These are phyloP conservation scores for Drosophila nigricruria DNA, from an alignment of 2,888 invertebrate species.

Conservation along the genomic window DNA sequence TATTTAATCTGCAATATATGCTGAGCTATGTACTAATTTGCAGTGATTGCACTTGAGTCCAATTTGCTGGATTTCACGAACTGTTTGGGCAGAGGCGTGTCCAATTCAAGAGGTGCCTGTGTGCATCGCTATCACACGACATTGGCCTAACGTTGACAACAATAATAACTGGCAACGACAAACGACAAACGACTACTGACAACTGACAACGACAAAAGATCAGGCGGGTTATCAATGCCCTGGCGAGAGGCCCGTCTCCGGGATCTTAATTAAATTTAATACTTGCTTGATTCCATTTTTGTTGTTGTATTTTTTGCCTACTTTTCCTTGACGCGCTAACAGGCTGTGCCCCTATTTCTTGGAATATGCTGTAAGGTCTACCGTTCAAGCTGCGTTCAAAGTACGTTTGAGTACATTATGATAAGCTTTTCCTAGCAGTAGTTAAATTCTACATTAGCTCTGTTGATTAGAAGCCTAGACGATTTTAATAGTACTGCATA, in stretches of 20 bases:
- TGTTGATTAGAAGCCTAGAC: slow-evolving; percentile 43
- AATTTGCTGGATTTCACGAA: slow-evolving; percentile 13
- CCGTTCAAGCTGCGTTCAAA: slow-evolving; percentile 40
- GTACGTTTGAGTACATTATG: slow-evolving; percentile 41
- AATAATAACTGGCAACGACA: slow-evolving; percentile 20
- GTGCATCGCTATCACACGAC: slow-evolving; percentile 14
- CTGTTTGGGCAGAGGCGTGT: slow-evolving; percentile 5
- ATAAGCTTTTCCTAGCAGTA: slow-evolving; percentile 21
- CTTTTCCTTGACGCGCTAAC: slow-evolving; percentile 32
- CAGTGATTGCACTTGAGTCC: slow-evolving; percentile 12
- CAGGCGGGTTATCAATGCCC: slow-evolving; percentile 46
- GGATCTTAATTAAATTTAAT: slow-evolving; percentile 46
- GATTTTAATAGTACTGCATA: slow-evolving; percentile 14
- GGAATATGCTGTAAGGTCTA: slow-evolving; percentile 49
- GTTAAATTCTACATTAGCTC: background rate
- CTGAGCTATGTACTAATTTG: background rate
- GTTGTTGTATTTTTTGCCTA: slow-evolving; percentile 20
- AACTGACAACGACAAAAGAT: slow-evolving; percentile 28
- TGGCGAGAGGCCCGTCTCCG: slow-evolving; percentile 40
- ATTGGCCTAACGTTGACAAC: slow-evolving; percentile 29
- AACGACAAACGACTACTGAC: slow-evolving; percentile 1
- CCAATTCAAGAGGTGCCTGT: slow-evolving; percentile 12
- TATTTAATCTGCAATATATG: slow-evolving; percentile 1
- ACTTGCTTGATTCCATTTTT: slow-evolving; percentile 15
- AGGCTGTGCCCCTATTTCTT: slow-evolving; percentile 52